Base-by-base conservation (phyloP, 2,797 vertebrate species). In the Chanos chanos region DNA sequence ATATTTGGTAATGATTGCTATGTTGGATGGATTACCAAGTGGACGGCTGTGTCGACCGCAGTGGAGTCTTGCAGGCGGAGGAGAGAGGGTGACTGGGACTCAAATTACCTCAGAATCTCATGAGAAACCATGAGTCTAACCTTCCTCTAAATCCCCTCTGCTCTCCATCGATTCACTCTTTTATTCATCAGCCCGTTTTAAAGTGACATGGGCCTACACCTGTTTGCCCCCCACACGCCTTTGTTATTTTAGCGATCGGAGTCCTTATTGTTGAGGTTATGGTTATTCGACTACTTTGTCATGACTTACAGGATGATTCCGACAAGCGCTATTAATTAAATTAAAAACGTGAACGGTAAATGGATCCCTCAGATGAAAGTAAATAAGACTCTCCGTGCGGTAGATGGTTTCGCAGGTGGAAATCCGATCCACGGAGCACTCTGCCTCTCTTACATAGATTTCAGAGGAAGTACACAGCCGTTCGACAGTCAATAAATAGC, bases 21-120 rank as follows among this genome's bases (percentile, higher is more conserved):
- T 71, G 56, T 57, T 19, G 16, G 15, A n/a, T 36, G 48, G 41
- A 44, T 59, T 49, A 21, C 30, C 51, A 37, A 39, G 36, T 51
- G 13, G 7, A 51, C 64, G 50, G 37, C 19, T 58, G 8, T 3
- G 18, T 22, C 60, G 61, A 55, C 25, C 52, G 49, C 28, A 54
- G 54, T 40, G 51, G 19, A 34, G 55, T 39, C 50, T 58, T 47
- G 21, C 22, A 43, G 51, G 37, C 19, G 15, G 52, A 39, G 64
- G 22, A 30, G 15, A 49, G 33, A 19, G 19, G 0, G 8, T 33
- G 30, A n/a, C n/a, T n/a, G n/a, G n/a, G 40, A 40, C 19, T 60
- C 16, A 60, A 22, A 30, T 60, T 49, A 60, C 57, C 57, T 59
- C 33, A 59, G 7, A 12, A 15, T n/a, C 31, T 59, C 31, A 37